phyloP scores from a whole-genome alignment of 2,888 invertebrate genomes.

The Aleiodes testaceus region DNA sequence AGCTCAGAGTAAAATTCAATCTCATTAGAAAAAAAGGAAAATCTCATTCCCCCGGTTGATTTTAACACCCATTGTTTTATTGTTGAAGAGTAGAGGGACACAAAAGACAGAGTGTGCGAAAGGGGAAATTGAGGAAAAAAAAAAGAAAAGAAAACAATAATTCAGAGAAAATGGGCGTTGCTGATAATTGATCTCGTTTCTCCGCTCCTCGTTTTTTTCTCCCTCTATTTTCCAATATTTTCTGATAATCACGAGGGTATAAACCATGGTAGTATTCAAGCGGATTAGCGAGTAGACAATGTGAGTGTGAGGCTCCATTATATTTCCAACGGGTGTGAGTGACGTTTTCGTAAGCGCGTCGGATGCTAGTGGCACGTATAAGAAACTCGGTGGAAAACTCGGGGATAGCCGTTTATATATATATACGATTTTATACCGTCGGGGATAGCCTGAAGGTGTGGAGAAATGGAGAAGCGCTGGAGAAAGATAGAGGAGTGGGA shows the following conservation, averaged over 20 bases:
- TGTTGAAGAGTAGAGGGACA: neutral
- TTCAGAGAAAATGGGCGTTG: no score
- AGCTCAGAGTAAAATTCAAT: neutral
- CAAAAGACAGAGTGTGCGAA: no score
- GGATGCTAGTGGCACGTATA: constrained; percentile 34
- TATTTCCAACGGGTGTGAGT: constrained; percentile 18
- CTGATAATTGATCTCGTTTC: no score
- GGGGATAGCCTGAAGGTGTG: constrained; percentile 20
- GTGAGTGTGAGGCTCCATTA: constrained; percentile 16
- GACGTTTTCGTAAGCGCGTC: constrained; percentile 19
- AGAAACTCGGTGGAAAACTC: constrained; percentile 31
- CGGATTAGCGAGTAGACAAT: constrained; percentile 7
- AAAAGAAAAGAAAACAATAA: no score
- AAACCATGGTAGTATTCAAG: neutral
- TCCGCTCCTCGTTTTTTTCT: no score
- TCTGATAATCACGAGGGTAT: constrained; percentile 8
- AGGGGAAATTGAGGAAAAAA: no score
- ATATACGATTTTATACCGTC: neutral
- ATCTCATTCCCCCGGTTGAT: neutral
- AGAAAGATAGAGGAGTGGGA: constrained; percentile 16
- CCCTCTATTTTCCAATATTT: constrained; percentile 5
- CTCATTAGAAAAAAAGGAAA: neutral
- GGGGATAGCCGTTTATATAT: neutral
- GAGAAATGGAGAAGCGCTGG: neutral
- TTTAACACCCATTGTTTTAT: neutral